phyloP scores from a whole-genome alignment of 2,888 invertebrate genomes.

The Drosophila kokeensis region DNA sequence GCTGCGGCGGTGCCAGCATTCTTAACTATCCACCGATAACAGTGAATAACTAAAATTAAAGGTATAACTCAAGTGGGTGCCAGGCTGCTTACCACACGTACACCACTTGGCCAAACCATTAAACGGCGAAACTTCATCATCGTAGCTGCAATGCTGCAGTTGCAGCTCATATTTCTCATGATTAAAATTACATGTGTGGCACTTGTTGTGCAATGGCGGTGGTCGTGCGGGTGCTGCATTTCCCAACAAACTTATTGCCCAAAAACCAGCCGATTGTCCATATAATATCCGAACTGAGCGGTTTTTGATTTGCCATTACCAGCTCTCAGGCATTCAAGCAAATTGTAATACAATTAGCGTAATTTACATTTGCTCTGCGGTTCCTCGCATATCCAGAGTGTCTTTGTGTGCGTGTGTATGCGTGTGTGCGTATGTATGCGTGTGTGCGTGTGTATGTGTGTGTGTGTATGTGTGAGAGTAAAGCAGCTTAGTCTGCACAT shows the following conservation, averaged over 20 bases:
- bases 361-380: slow-evolving; percentile 65
- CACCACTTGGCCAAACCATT: slow-evolving; percentile 22
- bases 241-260: slow-evolving; percentile 22
- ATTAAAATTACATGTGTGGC: slow-evolving; percentile 62
- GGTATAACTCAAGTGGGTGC: slow-evolving; percentile 49
- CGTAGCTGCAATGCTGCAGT: slow-evolving; percentile 25
- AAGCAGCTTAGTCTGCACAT: slow-evolving; percentile 62
- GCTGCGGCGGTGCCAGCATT: slow-evolving; percentile 33
- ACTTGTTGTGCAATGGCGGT: slow-evolving; percentile 5
- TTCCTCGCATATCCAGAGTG: slow-evolving; percentile 1
- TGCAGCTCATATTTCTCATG: slow-evolving; percentile 50
- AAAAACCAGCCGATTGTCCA: slow-evolving; percentile 18
- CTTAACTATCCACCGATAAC: slow-evolving; percentile 36
- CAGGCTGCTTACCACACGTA: slow-evolving; percentile 17
- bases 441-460: slow-evolving; percentile 2
- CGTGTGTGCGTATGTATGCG: background rate
- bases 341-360: slow-evolving; percentile 80
- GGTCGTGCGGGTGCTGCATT: background rate
- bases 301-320: slow-evolving; percentile 72
- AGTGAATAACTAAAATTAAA: slow-evolving; percentile 46
- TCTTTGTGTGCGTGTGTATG: slow-evolving; percentile 3
- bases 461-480: slow-evolving; percentile 14
- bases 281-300: slow-evolving; percentile 69
- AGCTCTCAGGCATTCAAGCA: slow-evolving; percentile 75
- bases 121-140: slow-evolving; percentile 31